Evolutionary conservation across 2,888 invertebrate species (phyloP).

Genomic region (Euplagia quadripunctaria): DNA sequence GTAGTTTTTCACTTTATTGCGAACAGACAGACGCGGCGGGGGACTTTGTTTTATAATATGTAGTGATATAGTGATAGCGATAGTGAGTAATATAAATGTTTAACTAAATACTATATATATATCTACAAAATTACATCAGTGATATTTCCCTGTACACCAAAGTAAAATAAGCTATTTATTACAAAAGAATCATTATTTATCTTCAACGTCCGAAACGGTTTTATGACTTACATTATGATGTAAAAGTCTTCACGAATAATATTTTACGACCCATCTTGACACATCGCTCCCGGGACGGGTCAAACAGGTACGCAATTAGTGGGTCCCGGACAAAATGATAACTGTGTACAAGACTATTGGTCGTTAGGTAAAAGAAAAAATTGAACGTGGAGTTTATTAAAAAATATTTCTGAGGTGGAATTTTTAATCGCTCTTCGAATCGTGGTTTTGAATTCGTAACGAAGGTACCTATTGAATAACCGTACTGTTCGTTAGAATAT

Average conservation of each 20-base stretch:
- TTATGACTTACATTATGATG: slow-evolving; percentile 8
- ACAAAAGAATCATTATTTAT: slow-evolving; percentile 9
- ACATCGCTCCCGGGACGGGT: slow-evolving; percentile 18
- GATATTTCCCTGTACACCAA: background rate
- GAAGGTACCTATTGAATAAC: slow-evolving; percentile 5
- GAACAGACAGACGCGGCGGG: no score
- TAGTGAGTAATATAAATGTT: background rate
- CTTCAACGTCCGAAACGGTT: slow-evolving; percentile 3
- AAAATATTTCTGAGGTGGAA: slow-evolving; percentile 22
- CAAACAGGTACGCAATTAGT: slow-evolving; percentile 17
- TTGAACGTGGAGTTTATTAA: slow-evolving; percentile 23
- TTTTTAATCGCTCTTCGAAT: slow-evolving; percentile 22
- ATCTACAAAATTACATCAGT: background rate
- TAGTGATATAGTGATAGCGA: no score
- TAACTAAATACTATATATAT: background rate
- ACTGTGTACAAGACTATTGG: slow-evolving; percentile 15
- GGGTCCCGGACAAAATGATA: slow-evolving; percentile 17
- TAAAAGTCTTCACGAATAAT: slow-evolving; percentile 19
- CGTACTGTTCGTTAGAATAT: slow-evolving; percentile 4
- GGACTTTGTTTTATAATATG: no score
- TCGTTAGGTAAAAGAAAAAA: slow-evolving; percentile 20
- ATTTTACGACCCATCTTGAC: slow-evolving; percentile 21
- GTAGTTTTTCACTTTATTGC: no score
- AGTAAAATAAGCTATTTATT: slow-evolving; percentile 1
- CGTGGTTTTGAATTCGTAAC: slow-evolving; percentile 11